These are phyloP conservation scores for Tetrapedia diversipes DNA, from an alignment of 2,888 invertebrate genomes.

Conservation along the genomic window DNA sequence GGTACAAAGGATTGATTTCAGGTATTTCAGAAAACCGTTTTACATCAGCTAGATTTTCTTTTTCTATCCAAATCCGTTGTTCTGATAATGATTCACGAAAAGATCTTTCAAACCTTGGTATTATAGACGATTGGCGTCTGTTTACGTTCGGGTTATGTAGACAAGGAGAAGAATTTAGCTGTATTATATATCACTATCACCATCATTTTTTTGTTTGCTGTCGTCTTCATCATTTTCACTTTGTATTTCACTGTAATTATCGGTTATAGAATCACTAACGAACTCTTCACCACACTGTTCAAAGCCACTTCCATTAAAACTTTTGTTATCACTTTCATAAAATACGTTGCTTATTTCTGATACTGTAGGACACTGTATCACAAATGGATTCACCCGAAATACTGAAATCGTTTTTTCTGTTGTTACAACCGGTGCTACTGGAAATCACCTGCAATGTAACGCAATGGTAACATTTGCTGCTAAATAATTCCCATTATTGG, in stretches of 20 bases:
- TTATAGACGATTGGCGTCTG: neutral
- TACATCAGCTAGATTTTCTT: too few relatives aligned
- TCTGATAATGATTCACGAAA: too few relatives aligned
- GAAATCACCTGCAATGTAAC: too few relatives aligned
- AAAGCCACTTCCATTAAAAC: too few relatives aligned
- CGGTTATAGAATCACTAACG: slow-evolving; percentile 16
- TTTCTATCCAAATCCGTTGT: too few relatives aligned
- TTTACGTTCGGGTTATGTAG: too few relatives aligned
- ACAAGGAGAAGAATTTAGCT: too few relatives aligned
- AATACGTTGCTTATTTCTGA: neutral
- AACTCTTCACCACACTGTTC: slow-evolving; percentile 20
- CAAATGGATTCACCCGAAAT: slow-evolving; percentile 32
- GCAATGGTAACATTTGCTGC: too few relatives aligned
- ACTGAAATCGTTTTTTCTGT: slow-evolving; percentile 32
- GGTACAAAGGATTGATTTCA: slow-evolving; percentile 7
- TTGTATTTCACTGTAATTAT: slow-evolving; percentile 18
- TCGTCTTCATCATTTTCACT: neutral
- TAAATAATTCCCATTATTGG: too few relatives aligned
- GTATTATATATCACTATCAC: neutral
- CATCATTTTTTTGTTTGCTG: neutral
- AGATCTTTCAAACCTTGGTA: too few relatives aligned
- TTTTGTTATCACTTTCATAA: slow-evolving; percentile 16
- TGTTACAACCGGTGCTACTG: too few relatives aligned
- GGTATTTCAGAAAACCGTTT: neutral
- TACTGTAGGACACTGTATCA: slow-evolving; percentile 10